Conservation (phyloP, 1,140 invertebrate genomes). For the Penaeus japonicus region DNA sequence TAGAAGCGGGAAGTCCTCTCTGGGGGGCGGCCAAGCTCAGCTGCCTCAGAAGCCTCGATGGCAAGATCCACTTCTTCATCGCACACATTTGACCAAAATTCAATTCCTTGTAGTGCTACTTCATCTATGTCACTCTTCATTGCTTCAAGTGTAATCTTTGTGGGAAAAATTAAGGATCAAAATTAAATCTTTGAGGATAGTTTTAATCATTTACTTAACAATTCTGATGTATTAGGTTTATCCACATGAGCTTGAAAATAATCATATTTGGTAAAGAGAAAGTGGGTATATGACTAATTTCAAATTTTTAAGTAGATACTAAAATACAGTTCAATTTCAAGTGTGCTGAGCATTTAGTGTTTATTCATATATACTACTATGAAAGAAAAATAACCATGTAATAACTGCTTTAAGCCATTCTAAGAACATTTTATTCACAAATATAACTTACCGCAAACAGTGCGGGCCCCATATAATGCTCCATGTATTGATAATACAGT, state of each 20-base stretch:
- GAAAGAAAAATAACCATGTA: no score
- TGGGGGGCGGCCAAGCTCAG: conserved; percentile 90
- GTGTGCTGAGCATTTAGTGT: no score
- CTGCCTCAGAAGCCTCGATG: conserved; percentile 93
- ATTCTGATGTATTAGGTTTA: no score
- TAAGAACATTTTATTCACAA: background rate
- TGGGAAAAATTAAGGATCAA: background rate
- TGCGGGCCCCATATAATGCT: conserved; percentile 97
- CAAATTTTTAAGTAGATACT: no score
- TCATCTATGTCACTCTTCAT: conserved; percentile 98
- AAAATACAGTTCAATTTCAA: no score
- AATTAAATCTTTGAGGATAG: background rate
- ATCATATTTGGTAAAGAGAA: background rate
- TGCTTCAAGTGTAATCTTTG: conserved; percentile 93
- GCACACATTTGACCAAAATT: conserved; percentile 99
- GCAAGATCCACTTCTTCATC: conserved; percentile 98
- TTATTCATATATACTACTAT: no score
- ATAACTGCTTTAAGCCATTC: background rate
- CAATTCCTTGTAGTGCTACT: conserved; percentile 97
- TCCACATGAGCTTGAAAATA: no score
- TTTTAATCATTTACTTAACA: no score
- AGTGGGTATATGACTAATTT: background rate
- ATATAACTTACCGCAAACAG: conserved; percentile 83
- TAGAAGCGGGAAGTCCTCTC: conserved; percentile 87
- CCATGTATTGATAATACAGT: conserved; percentile 99